Percentiles rank a stretch among this genome's conserved stretches.
Conservation (phyloP, 2,888 invertebrate species). For the Agrochola lota region DNA sequence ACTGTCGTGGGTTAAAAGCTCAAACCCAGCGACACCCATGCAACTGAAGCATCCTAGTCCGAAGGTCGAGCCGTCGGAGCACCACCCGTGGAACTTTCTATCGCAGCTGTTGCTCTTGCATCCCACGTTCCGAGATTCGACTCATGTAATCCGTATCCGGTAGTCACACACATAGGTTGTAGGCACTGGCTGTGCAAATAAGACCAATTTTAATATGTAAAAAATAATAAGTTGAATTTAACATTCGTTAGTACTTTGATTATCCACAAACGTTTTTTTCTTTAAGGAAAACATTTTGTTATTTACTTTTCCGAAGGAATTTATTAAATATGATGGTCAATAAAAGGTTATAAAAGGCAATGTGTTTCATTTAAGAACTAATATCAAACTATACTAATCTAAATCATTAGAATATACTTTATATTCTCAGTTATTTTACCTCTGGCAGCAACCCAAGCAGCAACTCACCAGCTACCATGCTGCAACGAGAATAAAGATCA, state of each 20-base stretch:
- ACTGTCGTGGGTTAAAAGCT: slow-evolving; percentile 18
- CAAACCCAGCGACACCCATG: background rate
- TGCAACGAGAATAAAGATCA: too few relatives aligned
- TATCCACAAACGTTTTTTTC: background rate
- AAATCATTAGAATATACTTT: background rate
- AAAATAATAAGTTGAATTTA: background rate
- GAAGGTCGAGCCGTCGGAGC: background rate
- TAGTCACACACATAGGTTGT: background rate
- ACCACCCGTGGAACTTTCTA: slow-evolving; percentile 27
- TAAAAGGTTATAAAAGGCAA: slow-evolving; percentile 1
- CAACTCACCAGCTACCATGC: too few relatives aligned
- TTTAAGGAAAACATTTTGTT: background rate
- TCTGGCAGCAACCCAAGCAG: too few relatives aligned
- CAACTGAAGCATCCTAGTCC: background rate
- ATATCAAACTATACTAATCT: background rate
- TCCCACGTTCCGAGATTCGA: slow-evolving; percentile 40
- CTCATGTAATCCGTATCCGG: slow-evolving; percentile 41
- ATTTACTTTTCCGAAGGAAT: background rate
- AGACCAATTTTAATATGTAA: background rate
- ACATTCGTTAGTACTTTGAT: background rate
- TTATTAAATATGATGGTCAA: slow-evolving; percentile 1
- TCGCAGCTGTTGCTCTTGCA: slow-evolving; percentile 41
- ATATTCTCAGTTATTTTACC: too few relatives aligned
- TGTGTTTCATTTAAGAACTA: slow-evolving; percentile 19
- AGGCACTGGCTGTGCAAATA: background rate